Evolutionary conservation across 1,140 invertebrate species (phyloP).

Genomic region (Grapholita molesta): DNA sequence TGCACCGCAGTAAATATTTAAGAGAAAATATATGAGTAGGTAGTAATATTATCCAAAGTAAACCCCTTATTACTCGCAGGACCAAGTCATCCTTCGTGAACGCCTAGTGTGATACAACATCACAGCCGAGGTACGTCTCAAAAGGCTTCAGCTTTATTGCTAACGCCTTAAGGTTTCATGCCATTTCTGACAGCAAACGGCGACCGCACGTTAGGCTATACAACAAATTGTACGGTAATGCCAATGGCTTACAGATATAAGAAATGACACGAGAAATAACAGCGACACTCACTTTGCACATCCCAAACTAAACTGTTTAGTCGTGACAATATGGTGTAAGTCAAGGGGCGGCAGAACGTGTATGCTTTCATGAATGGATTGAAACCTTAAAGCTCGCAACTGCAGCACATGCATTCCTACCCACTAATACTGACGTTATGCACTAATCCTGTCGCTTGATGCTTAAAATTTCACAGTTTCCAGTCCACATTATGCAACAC

Average conservation of each 20-base stretch:
- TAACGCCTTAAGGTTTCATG: constrained; percentile 24
- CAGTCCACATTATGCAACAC: neutral
- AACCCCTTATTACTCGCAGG: constrained; percentile 53
- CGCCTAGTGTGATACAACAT: constrained; percentile 60
- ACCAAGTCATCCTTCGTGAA: constrained; percentile 77
- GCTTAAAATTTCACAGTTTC: neutral
- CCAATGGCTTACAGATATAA: too few species aligned
- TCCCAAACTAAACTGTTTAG: too few species aligned
- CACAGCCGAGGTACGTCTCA: constrained; percentile 59
- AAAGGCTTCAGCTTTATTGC: constrained; percentile 35
- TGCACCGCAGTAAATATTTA: neutral
- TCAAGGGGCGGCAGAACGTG: too few species aligned
- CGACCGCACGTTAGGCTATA: too few species aligned
- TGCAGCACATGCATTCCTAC: constrained; percentile 25
- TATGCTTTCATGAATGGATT: too few species aligned
- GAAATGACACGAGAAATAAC: too few species aligned
- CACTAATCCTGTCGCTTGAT: neutral
- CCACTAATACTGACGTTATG: neutral
- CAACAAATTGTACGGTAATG: too few species aligned
- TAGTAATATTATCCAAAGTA: neutral
- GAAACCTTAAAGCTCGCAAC: neutral
- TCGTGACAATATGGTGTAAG: too few species aligned
- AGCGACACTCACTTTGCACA: too few species aligned
- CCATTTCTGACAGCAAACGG: neutral
- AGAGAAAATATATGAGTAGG: neutral